Evolutionary conservation across 2,888 invertebrate species (phyloP).

Genomic region (Aspidapion aeneum): DNA sequence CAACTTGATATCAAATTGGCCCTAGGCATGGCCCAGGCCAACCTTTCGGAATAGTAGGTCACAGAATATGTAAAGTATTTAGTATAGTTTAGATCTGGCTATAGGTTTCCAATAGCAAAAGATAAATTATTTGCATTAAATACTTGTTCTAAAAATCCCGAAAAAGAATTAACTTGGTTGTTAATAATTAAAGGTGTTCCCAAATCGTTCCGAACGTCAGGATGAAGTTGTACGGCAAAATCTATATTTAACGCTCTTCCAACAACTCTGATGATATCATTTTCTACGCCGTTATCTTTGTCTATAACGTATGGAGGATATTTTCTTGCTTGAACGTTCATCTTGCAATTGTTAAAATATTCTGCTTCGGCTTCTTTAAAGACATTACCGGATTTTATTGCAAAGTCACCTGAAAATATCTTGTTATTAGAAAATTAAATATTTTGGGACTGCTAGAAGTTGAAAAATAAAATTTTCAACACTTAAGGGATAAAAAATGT

Average conservation of each 20-base stretch:
- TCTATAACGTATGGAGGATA: neutral
- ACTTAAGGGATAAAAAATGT: too few species aligned
- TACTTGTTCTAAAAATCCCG: neutral
- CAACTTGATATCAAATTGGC: slow-evolving; percentile 20
- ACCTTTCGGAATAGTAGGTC: slow-evolving; percentile 12
- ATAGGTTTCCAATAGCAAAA: slow-evolving; percentile 19
- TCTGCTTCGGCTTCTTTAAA: neutral
- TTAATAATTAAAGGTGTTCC: slow-evolving; percentile 6
- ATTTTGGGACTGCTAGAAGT: too few species aligned
- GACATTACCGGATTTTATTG: neutral
- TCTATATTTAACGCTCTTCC: slow-evolving; percentile 18
- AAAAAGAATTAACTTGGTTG: neutral
- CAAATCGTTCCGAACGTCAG: slow-evolving; percentile 7
- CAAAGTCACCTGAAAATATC: too few species aligned
- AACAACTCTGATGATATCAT: slow-evolving; percentile 17
- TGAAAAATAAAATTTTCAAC: too few species aligned
- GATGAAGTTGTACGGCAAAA: slow-evolving; percentile 12
- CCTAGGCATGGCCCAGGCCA: slow-evolving; percentile 20
- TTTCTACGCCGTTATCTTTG: neutral
- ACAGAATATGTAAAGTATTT: slow-evolving; percentile 18
- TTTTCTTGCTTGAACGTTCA: neutral
- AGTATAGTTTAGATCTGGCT: slow-evolving; percentile 11
- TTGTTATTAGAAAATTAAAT: too few species aligned
- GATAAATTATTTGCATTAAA: neutral
- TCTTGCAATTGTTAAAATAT: neutral